Evolutionary conservation across 2,797 vertebrate species (phyloP), one percentile per base, ranked within the genome.

Genomic region (Melanotaenia maccullochi): DNA sequence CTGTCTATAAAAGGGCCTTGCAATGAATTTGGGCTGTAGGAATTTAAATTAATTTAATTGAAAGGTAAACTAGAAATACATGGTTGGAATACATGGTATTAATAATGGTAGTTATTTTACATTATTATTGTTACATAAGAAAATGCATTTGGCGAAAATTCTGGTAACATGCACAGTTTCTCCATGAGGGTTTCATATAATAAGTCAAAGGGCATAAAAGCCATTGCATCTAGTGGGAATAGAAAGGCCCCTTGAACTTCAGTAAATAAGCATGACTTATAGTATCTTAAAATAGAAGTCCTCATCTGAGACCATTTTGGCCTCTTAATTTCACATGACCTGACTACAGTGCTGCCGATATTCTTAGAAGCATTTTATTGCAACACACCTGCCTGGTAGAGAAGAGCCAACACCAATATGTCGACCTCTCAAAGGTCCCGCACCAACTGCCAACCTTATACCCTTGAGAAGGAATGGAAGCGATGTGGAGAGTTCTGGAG

Each of bases 381-480:
- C 8, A 55, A 66, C 47, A 38, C 49, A 64, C 55, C 67, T 30
- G 62, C 40, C 44, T 55, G 57, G 20, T 75, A 68, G n/a, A 76
- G 68, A 75, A 68, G 54, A 76, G 44, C 52, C 24, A 22, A 68
- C 66, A 75, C 74, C 82, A 68, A 73, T 68, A 54, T 49, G 47
- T 32, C 33, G 28, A 8, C 73, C 65, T 82, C 73, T 78, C 82
- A 35, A 32, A 79, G 75, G 87, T 88, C 90, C 89, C 91, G 82
- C 80, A 80, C 91, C 92, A 93, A 91, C 91, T 93, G 93, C 87
- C 89, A 84, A 78, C 77, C 76, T 59, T 84, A 72, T 63, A 79
- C 79, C 65, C 72, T 36, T 13, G 71, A 87, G 71, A 81, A 67
- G 52, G 60, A 47, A 42, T 9, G 4, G 63, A 65, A 76, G 68